phyloP scores from a whole-genome alignment of 1,140 invertebrate species.

The Macrosteles quadrilineatus region DNA sequence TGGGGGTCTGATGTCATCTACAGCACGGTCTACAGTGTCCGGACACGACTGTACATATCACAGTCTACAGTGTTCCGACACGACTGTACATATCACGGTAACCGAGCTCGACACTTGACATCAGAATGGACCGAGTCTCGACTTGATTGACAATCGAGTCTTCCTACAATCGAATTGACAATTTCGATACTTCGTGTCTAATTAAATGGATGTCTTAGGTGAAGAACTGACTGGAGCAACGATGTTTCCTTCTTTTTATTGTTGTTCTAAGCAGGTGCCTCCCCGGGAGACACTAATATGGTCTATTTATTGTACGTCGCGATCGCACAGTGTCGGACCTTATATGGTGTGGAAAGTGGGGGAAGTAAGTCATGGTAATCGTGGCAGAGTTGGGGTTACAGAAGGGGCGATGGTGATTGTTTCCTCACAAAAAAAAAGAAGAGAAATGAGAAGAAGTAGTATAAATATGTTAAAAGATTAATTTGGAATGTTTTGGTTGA shows the following conservation, averaged over 20 bases:
- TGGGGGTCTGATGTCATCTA: no score
- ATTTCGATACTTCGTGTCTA: constrained; percentile 32
- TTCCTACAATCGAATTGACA: constrained; percentile 32
- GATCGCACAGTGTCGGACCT: no score
- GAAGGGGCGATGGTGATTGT: no score
- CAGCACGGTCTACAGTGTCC: no score
- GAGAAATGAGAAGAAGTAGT: no score
- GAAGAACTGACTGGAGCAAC: constrained; percentile 28
- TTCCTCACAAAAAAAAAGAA: no score
- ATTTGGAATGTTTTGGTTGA: no score
- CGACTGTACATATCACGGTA: constrained; percentile 23
- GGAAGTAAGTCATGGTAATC: no score
- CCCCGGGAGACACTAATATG: constrained; percentile 7
- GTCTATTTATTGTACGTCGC: constrained; percentile 25
- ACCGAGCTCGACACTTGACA: constrained; percentile 24
- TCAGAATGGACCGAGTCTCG: constrained; percentile 21
- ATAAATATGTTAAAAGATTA: no score
- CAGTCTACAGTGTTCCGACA: not conserved
- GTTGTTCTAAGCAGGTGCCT: constrained; percentile 8
- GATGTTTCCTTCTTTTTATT: constrained; percentile 25
- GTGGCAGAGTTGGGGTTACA: no score
- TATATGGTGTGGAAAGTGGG: no score
- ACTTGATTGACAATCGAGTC: constrained; percentile 32
- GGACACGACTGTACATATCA: no score
- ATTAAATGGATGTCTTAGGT: constrained; percentile 32